Evolutionary conservation across 64 coral and sea anemone genomes (phyloP), one percentile per base, ranked within the genome.

Genomic region (Anthopleura sola): DNA sequence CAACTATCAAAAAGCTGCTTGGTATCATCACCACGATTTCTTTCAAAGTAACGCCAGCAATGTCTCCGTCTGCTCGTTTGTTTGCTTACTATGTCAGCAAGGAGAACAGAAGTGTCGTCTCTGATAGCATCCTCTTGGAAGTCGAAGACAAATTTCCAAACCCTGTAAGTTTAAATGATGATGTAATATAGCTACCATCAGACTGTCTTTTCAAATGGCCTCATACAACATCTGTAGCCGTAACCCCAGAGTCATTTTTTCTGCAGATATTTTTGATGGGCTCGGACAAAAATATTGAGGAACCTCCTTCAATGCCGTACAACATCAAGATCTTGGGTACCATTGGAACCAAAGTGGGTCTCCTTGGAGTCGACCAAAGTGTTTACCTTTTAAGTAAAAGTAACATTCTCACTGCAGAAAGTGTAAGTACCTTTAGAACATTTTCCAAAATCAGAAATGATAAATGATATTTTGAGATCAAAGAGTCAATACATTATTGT

Each of bases 41-140:
- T 33, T 89, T 98, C 60, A 83, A 78, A 56, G 78, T 92, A 21
- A 89, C 95, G 13, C 3, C 86, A 40, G 28, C 56, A 55, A 98
- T 98, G 95, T 98, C 95, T 14, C 92, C 92, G 49, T 93, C 92
- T 50, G 86, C 95, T 9, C 88, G 95, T 36, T 32, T 98, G 40
- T 78, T 98, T 18, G 95, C 58, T 20, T 98, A 92, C 55, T 98
- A 92, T 44, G 56, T 75, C 75, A 55, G 71, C 48, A 55, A 57
- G 5, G 87, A 78, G 78, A 62, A 21, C n/a, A 86, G 75, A 28
- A 79, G 86, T 38, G 21, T 94, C 10, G 89, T 98, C 37, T 84
- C 84, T 49, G 95, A 98, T 56, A 98, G 92, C 69, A 86, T 86
- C 37, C 74, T 94, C 5, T 60, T 98, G 53, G 75, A 92, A 37